phyloP scores from a whole-genome alignment of 2,113 vertebrate genomes.

The Jacana jacana region DNA sequence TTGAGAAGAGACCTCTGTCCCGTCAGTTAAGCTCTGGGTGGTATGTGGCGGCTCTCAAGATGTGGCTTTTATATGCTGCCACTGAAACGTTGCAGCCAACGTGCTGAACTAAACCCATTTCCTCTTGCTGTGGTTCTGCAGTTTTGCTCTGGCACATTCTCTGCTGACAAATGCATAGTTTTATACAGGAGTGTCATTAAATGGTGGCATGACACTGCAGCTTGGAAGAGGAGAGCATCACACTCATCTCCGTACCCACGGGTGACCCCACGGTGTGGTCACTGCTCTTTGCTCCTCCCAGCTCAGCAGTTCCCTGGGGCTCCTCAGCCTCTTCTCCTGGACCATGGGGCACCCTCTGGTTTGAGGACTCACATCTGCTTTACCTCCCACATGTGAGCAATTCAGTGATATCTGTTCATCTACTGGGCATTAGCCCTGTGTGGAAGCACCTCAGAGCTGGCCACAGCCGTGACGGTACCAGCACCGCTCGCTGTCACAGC shows the following conservation, averaged over 20 bases:
- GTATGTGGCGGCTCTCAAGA: neutral
- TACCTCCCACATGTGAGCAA: fast-evolving
- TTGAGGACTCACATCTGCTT: neutral
- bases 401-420: neutral
- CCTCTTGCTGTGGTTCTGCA: neutral
- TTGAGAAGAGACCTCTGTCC: neutral
- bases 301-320: fast-evolving
- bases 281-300: neutral
- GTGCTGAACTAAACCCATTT: neutral
- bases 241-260: fast-evolving
- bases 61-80: neutral
- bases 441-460: neutral
- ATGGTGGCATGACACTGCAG: neutral
- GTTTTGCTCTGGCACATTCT: neutral
- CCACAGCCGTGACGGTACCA: fast-evolving
- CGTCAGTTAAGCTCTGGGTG: neutral
- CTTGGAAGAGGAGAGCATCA: neutral
- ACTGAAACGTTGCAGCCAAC: neutral
- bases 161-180: neutral
- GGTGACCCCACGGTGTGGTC: neutral
- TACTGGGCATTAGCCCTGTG: fast-evolving
- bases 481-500: fast-evolving
- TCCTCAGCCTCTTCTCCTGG: neutral
- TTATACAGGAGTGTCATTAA: neutral
- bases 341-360: neutral